These are phyloP conservation scores for Drosophila takahashii DNA, from an alignment of 1,140 invertebrate species.

Conservation along the genomic window DNA sequence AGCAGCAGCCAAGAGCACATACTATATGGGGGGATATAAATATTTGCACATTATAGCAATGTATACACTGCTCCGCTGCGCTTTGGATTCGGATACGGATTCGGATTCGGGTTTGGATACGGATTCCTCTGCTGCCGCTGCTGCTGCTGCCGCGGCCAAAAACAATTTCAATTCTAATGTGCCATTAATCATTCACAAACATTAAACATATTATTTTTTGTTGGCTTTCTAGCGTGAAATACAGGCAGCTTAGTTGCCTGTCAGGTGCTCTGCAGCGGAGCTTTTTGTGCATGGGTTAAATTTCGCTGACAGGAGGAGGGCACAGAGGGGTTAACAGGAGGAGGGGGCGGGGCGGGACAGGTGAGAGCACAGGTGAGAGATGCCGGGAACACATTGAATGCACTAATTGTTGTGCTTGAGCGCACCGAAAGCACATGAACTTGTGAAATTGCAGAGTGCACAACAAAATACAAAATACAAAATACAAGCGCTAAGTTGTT, in stretches of 20 bases:
- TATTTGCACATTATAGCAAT: slow-evolving; percentile 79
- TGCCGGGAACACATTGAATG: slow-evolving; percentile 52
- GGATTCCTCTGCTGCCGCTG: neutral
- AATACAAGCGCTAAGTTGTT: slow-evolving; percentile 42
- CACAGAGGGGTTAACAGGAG: neutral
- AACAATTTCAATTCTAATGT: slow-evolving; percentile 82
- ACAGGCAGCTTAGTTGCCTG: slow-evolving; percentile 79
- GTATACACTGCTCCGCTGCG: slow-evolving; percentile 49
- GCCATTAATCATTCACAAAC: slow-evolving; percentile 82
- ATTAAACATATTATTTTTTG: slow-evolving; percentile 72
- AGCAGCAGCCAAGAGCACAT: slow-evolving; percentile 39
- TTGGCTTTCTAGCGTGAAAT: slow-evolving; percentile 76
- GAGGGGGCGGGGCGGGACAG: slow-evolving; percentile 18
- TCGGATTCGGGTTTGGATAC: slow-evolving; percentile 12
- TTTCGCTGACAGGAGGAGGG: slow-evolving; percentile 7
- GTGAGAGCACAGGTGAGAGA: slow-evolving; percentile 33
- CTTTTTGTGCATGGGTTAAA: slow-evolving; percentile 39
- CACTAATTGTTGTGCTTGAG: slow-evolving; percentile 73
- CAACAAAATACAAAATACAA: slow-evolving; percentile 28
- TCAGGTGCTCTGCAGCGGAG: slow-evolving; percentile 53
- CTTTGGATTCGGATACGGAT: slow-evolving; percentile 29
- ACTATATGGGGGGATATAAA: slow-evolving; percentile 59
- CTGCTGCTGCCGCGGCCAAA: slow-evolving; percentile 33
- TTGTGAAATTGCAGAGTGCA: slow-evolving; percentile 43
- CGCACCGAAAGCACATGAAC: slow-evolving; percentile 60